Percentiles rank a stretch among this genome's conserved stretches.
Evolutionary conservation across 2,797 vertebrate species (phyloP).

Genomic region (Halcyon chelicuti): DNA sequence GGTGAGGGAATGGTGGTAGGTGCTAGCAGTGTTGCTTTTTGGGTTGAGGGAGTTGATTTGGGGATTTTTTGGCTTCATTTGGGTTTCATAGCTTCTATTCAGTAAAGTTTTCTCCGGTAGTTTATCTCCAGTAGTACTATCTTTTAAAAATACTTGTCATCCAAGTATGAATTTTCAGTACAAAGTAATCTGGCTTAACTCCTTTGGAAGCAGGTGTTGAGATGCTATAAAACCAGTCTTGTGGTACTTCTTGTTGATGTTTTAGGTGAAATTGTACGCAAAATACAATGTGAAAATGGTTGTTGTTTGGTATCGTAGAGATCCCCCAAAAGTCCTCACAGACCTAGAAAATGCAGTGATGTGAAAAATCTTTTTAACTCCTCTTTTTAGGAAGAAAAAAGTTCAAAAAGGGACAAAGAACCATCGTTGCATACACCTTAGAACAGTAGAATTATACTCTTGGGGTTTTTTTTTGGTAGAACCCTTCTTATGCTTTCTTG

Average conservation of each 20-base stretch:
- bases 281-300: not conserved
- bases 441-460: not conserved
- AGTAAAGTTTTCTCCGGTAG: not conserved
- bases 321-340: not conserved
- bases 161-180: not conserved
- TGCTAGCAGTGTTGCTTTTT: not conserved
- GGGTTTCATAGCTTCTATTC: not conserved
- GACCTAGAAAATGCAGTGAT: not conserved
- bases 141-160: not conserved
- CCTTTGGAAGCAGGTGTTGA: not conserved
- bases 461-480: not conserved
- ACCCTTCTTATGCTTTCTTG: not conserved
- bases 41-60: not conserved
- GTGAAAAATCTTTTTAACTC: not conserved
- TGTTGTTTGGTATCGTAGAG: not conserved
- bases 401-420: not conserved
- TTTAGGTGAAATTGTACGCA: not conserved
- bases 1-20: fast-evolving
- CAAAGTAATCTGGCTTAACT: not conserved
- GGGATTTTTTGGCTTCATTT: not conserved
- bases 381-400: not conserved
- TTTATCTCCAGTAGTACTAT: not conserved
- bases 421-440: fast-evolving
- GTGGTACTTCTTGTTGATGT: not conserved
- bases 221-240: not conserved